Evolutionary conservation across 1,140 invertebrate species (phyloP), one percentile per base, ranked within the genome.

Genomic region (Nebria ingens): DNA sequence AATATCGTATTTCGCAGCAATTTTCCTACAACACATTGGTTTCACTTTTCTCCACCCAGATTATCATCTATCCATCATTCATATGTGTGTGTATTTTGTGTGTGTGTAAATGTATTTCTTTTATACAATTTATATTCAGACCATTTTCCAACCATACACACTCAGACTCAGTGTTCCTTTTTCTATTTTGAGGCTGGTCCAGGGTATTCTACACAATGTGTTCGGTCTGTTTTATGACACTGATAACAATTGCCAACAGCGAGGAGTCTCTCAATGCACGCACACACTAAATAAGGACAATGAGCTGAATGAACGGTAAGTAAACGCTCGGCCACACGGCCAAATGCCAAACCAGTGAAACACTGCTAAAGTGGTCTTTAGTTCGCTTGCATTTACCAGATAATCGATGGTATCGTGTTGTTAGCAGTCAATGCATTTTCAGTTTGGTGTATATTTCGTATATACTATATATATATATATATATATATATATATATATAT

Each of bases 231-330:
- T 45, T 45, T 45, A 45, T 45, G 40, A 45, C 17, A 17, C 40
- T 9, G 6, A 12, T 45, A 45, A 45, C 40, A 45, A 45, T 45
- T 45, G 40, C 40, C 40, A 17, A 4, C 40, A 17, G 40, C 15
- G 9, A 17, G 40, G 40, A 6, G 4, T 29, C 4, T 13, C 4
- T 45, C 17, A 17, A 9, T 9, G 17, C 17, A 45, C 40, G 40
- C 40, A 45, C 40, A 45, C 15, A 12, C 40, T 45, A 45, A 45
- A 45, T 45, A 45, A 45, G 17, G 40, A 45, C 40, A 45, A 45
- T 45, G 17, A 45, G 40, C 9, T 17, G 15, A 3, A 17, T 17
- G 6, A 17, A 4, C 6, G 15, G 6, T 17, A 45, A 45, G 15
- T 4, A 45, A 45, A 17, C 17, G 40, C 25, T 34, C n/a, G n/a